These are phyloP conservation scores for Pithys albifrons DNA, from an alignment of 2,113 vertebrate species.

Conservation along the genomic window DNA sequence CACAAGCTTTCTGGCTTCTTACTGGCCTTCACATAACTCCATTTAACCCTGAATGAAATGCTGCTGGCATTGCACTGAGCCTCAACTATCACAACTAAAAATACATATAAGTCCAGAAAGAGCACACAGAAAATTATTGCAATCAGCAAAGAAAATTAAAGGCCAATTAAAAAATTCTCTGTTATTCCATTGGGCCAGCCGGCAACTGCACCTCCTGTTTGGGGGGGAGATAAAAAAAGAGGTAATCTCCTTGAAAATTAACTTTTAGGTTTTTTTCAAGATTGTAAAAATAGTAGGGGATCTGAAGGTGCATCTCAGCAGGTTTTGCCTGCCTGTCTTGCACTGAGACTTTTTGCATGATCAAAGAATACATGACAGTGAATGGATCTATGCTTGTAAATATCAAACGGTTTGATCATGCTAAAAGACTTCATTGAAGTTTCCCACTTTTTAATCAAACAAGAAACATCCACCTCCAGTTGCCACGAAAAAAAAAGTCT, in stretches of 20 bases:
- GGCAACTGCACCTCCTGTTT: neutral
- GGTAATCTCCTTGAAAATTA: neutral
- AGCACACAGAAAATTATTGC: neutral
- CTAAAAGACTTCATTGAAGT: conserved; percentile 28
- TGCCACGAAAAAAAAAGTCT: neutral
- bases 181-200: neutral
- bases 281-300: conserved; percentile 5
- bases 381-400: conserved; percentile 48
- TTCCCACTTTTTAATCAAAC: conserved; percentile 34
- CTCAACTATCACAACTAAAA: neutral
- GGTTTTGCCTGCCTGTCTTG: neutral
- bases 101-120: neutral
- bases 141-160: neutral
- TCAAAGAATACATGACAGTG: conserved; percentile 73
- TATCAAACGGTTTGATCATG: conserved; percentile 57
- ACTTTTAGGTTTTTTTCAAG: neutral
- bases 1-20: neutral
- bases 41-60: neutral
- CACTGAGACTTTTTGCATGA: conserved; percentile 30
- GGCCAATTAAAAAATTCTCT: neutral
- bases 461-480: neutral
- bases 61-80: neutral
- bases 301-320: neutral
- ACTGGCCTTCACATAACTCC: neutral
- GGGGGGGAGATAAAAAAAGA: neutral